Evolutionary conservation across 1,140 invertebrate species (phyloP).

Genomic region (Sinonovacula constricta): DNA sequence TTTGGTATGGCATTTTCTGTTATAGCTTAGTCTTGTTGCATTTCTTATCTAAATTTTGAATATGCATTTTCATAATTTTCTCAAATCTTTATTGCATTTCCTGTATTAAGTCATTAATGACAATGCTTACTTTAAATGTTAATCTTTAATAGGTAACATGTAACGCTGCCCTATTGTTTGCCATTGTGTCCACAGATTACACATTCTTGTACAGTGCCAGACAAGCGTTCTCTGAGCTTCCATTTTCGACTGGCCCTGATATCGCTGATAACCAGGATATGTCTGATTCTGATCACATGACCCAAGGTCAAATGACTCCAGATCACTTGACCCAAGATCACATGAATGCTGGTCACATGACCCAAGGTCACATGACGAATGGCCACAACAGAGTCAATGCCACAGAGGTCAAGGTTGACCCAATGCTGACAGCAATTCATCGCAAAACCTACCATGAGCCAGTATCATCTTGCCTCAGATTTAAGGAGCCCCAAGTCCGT

Average conservation of each 20-base stretch:
- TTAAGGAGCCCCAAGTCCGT: conserved; percentile 11
- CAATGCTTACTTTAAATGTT: background rate
- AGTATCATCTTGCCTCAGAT: conserved; percentile 19
- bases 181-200: background rate
- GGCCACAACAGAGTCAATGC: background rate
- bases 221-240: background rate
- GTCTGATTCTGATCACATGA: background rate
- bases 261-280: background rate
- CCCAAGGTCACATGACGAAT: background rate
- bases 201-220: background rate
- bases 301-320: background rate
- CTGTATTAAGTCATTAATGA: no score
- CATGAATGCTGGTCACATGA: background rate
- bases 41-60: background rate
- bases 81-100: no score
- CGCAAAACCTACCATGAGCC: conserved; percentile 1
- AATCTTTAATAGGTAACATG: background rate
- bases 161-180: background rate
- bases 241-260: background rate
- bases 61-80: background rate
- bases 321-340: background rate
- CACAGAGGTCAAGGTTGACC: background rate
- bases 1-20: background rate
- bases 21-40: background rate
- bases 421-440: conserved; percentile 1